Evolutionary conservation across 2,888 invertebrate genomes (phyloP).

Genomic region (Drosophila robusta): DNA sequence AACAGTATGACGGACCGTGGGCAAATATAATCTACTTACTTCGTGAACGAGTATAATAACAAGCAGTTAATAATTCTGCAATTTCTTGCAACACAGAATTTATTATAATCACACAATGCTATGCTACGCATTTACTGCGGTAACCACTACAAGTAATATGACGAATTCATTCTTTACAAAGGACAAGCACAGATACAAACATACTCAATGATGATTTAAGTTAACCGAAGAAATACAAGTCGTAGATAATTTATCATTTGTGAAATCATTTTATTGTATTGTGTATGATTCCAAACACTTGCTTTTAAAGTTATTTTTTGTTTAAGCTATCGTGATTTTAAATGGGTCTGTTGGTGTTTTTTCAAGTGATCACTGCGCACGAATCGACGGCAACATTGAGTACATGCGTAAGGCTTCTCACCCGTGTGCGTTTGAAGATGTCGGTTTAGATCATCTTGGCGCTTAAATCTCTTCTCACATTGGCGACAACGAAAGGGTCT

Average conservation of each 20-base stretch:
- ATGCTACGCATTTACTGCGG: too few species aligned
- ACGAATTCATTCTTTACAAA: too few species aligned
- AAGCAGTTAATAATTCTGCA: too few species aligned
- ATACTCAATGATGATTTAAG: too few species aligned
- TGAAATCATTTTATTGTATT: conserved; percentile 64
- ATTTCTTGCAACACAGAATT: too few species aligned
- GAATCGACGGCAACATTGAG: conserved; percentile 78
- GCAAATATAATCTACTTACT: too few species aligned
- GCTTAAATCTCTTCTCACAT: conserved; percentile 80
- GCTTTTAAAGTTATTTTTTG: conserved; percentile 58
- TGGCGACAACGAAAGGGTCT: conserved; percentile 76
- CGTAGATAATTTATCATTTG: neutral
- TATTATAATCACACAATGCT: too few species aligned
- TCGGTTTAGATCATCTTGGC: conserved; percentile 83
- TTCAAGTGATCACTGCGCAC: conserved; percentile 83
- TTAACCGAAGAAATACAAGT: neutral
- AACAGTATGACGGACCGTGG: too few species aligned
- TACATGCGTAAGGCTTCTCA: conserved; percentile 82
- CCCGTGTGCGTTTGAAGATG: conserved; percentile 82
- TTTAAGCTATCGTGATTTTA: conserved; percentile 71
- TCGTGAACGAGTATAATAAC: too few species aligned
- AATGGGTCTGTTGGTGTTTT: conserved; percentile 82
- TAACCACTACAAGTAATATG: too few species aligned
- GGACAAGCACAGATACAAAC: too few species aligned
- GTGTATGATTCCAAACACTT: conserved; percentile 61